Base-by-base conservation (phyloP, 2,888 invertebrate species). In the Folsomia manolachei region DNA sequence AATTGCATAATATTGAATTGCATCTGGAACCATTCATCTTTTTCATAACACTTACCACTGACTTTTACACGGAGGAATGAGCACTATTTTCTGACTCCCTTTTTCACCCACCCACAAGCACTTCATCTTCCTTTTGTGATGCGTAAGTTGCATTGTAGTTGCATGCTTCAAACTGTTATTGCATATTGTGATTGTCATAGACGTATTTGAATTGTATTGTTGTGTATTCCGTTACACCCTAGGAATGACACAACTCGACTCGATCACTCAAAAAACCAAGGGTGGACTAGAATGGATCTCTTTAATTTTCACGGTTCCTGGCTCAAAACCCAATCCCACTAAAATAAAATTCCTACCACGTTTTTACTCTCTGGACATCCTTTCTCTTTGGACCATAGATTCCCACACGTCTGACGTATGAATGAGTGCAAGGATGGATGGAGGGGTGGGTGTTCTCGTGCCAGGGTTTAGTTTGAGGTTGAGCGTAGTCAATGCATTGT, bases 1-100 rank as follows among this genome's bases (percentile, higher is more conserved):
- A 64, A 66, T 66, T 66, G 52, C 65, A 66, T 66, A 39, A 66
- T 66, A 66, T 66, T 66, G 65, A 66, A 66, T 66, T 66, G 65
- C 65, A 66, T 51, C 65, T 66, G 51, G 39, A 66, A 27, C 65
- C 65, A 66, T 66, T 52, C 65, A 66, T 66, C 65, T 66, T 66
- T 52, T 66, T 39, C 65, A 51, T 52, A 64, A 64, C 64, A 66
- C 65, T 66, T 23, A 51, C 23, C 51, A 27, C 52, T 51, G 65
- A 66, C 65, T 66, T 66, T 21, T 23, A 66, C 51, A 66, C 21
- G 27, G 21, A 19, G 19, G 56, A n/a, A 56, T 56, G 56, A 56
- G 4, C 19, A 7, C 11, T 7, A 56, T 19, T 19, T n/a, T 56
- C 56, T 56, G 11, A 14, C 56, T 19, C 18, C 7, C 39, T 39